phyloP scores from a whole-genome alignment of 2,888 invertebrate genomes.

The Andrena marginata region DNA sequence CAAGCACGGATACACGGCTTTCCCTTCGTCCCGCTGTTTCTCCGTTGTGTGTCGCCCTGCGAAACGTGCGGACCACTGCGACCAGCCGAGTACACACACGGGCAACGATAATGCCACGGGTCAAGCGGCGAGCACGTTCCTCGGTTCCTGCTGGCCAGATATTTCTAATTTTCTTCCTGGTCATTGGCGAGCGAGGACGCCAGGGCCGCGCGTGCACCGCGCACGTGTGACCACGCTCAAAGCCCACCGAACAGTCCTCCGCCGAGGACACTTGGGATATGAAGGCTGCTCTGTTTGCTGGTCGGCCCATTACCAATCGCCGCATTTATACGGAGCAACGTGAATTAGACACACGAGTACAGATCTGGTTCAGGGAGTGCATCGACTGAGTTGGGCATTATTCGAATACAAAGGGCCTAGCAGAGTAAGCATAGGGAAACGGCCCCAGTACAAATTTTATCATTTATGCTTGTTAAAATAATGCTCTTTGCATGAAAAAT shows the following conservation, averaged over 20 bases:
- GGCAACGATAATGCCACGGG: constrained; percentile 72
- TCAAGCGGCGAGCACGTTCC: constrained; percentile 74
- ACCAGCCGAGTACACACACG: constrained; percentile 53
- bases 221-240: constrained; percentile 39
- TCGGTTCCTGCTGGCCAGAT: constrained; percentile 71
- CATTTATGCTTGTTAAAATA: too few relatives aligned
- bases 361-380: too few relatives aligned
- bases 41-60: constrained; percentile 32
- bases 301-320: not conserved
- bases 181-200: constrained; percentile 36
- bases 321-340: not conserved
- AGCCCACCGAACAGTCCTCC: not conserved
- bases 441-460: too few relatives aligned
- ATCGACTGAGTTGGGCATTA: too few relatives aligned
- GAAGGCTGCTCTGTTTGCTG: not conserved
- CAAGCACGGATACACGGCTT: constrained; percentile 50
- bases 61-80: constrained; percentile 51
- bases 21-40: not conserved
- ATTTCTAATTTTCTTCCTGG: constrained; percentile 74
- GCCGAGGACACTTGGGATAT: not conserved
- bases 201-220: constrained; percentile 29
- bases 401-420: too few relatives aligned
- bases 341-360: not conserved
- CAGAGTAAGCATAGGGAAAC: too few relatives aligned
- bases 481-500: too few relatives aligned